These are phyloP conservation scores for Loripinus fragilis DNA, from an alignment of 2,888 invertebrate species.

Conservation along the genomic window DNA sequence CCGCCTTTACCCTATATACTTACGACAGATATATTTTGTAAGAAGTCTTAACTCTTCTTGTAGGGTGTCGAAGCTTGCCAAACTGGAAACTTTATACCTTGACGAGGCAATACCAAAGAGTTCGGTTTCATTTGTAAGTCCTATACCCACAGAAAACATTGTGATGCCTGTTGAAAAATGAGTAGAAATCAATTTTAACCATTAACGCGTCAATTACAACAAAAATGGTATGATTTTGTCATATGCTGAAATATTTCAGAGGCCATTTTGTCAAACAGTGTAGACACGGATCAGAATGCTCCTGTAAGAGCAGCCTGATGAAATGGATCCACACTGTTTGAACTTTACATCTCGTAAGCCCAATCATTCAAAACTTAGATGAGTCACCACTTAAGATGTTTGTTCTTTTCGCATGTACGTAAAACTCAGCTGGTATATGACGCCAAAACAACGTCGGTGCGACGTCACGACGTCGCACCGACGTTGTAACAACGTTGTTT, in stretches of 20 bases:
- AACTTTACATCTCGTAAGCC: no score
- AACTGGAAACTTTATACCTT: slow-evolving; percentile 60
- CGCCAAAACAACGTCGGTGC: no score
- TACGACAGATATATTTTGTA: slow-evolving; percentile 63
- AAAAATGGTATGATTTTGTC: neutral
- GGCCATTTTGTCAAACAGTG: neutral
- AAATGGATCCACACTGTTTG: no score
- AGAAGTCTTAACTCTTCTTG: slow-evolving; percentile 35
- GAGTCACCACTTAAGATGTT: no score
- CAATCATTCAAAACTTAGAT: no score
- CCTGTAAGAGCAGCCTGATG: neutral
- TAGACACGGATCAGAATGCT: neutral
- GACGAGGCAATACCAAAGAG: slow-evolving; percentile 67
- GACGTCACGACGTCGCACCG: no score
- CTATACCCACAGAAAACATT: slow-evolving; percentile 81
- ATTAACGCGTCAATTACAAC: neutral
- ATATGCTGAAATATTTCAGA: no score
- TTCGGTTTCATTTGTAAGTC: slow-evolving; percentile 77
- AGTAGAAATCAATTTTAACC: neutral
- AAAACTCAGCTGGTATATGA: no score
- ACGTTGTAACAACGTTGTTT: no score
- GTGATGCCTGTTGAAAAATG: slow-evolving; percentile 37
- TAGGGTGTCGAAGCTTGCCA: slow-evolving; percentile 60
- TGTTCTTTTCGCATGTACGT: no score
- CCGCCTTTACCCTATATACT: no score